These are phyloP conservation scores for Apamea sordens DNA, from an alignment of 2,888 invertebrate species.

Conservation along the genomic window DNA sequence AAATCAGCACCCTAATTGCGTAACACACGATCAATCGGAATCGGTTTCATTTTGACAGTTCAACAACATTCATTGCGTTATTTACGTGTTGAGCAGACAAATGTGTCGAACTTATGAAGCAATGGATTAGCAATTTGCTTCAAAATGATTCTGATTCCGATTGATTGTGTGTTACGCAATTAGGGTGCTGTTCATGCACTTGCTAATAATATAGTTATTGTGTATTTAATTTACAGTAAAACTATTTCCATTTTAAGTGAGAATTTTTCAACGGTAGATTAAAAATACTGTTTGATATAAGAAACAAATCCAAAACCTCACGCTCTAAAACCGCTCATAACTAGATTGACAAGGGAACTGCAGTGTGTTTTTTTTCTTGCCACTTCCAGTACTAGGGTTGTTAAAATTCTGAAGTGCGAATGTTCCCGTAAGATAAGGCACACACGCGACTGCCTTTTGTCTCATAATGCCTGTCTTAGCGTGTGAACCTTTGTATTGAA, in stretches of 20 bases:
- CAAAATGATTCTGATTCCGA: no score
- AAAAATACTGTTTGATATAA: neutral
- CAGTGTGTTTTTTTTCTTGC: constrained; percentile 12
- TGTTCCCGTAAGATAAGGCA: constrained; percentile 84
- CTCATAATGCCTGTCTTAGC: constrained; percentile 79
- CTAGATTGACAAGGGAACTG: constrained; percentile 26
- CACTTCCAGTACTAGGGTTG: constrained; percentile 65
- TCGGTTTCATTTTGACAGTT: no score
- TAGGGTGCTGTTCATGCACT: neutral
- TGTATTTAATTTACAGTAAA: neutral
- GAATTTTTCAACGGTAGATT: neutral
- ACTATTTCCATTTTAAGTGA: neutral
- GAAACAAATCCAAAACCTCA: constrained; percentile 4
- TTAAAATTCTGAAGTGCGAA: constrained; percentile 74
- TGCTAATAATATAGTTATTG: neutral
- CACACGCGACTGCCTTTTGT: constrained; percentile 84
- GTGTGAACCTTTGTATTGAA: constrained; percentile 78
- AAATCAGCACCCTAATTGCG: no score
- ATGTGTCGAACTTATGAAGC: no score
- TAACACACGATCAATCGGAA: no score
- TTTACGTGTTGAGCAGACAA: no score
- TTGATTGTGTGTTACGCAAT: no score
- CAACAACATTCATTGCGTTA: no score
- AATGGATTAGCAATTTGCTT: no score
- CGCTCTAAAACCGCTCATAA: neutral